Conservation (phyloP, 2,888 invertebrate genomes). For the Nemotelus nigrinus region DNA sequence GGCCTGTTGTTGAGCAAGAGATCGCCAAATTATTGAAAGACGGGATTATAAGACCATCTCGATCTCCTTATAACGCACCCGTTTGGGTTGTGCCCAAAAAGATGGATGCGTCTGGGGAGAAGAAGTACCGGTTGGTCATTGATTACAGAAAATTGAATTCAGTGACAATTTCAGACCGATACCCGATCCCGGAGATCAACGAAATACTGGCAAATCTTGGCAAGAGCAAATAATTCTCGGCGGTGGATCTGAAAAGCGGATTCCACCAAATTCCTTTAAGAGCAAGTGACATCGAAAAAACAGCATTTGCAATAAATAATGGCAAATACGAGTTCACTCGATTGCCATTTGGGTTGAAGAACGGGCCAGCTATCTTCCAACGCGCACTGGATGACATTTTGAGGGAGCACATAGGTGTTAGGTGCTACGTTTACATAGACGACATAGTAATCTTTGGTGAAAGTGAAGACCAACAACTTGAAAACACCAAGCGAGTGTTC, state of each 20-base stretch:
- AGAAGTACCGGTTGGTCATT: no score
- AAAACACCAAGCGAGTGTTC: conserved; percentile 43
- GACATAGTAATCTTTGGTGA: conserved; percentile 52
- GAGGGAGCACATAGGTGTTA: conserved; percentile 47
- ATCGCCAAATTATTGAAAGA: background rate
- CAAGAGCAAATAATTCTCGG: no score
- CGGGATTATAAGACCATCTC: no score
- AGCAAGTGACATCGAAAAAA: background rate
- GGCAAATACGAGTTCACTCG: conserved; percentile 38
- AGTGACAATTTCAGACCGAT: background rate
- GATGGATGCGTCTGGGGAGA: no score
- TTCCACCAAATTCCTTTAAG: no score
- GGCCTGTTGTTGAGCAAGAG: background rate
- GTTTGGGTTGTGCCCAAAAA: no score
- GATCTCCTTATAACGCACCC: no score
- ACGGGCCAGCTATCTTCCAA: conserved; percentile 41
- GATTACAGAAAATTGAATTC: no score
- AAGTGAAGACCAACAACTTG: conserved; percentile 43
- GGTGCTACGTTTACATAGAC: conserved; percentile 52
- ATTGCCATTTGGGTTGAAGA: conserved; percentile 45
- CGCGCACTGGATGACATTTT: conserved; percentile 46
- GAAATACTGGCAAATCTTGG: background rate
- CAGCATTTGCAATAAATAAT: conserved; percentile 12
- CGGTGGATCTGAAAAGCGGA: no score
- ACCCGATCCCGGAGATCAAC: background rate